phyloP scores from a whole-genome alignment of 2,797 vertebrate genomes.

The Sciurus vulgaris region DNA sequence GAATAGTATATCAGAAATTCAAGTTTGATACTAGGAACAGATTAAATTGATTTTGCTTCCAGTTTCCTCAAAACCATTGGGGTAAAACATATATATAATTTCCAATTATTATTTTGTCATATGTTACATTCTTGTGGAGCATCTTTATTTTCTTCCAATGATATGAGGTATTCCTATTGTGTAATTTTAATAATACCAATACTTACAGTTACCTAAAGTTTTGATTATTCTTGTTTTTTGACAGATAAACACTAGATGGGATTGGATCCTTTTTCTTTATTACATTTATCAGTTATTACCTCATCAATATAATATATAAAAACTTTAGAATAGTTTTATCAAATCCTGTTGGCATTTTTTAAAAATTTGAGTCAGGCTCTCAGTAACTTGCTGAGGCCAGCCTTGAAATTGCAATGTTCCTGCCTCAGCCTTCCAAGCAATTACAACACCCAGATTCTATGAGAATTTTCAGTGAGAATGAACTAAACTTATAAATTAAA shows the following conservation, averaged over 20 bases:
- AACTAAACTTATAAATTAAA: conserved; percentile 28
- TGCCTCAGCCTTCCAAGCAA: not conserved
- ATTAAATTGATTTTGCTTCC: conserved; percentile 22
- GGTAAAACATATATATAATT: not conserved
- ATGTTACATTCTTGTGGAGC: not conserved
- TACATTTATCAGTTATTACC: not conserved
- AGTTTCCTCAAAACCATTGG: conserved; percentile 30
- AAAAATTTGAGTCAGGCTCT: not conserved
- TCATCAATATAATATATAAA: not conserved
- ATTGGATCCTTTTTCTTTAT: not conserved
- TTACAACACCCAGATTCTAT: no score
- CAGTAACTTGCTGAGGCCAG: not conserved
- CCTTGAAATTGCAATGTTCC: not conserved
- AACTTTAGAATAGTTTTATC: not conserved
- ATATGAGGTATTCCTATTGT: not conserved
- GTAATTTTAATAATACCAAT: conserved; percentile 13
- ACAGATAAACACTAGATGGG: not conserved
- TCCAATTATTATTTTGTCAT: not conserved
- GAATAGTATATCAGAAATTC: not conserved
- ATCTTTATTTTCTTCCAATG: conserved; percentile 28
- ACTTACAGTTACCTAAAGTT: conserved; percentile 12
- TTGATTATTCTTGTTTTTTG: not conserved
- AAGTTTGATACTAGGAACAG: not conserved
- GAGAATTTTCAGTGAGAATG: conserved; percentile 16
- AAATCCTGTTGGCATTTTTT: not conserved